phyloP scores from a whole-genome alignment of 2,888 invertebrate genomes.

The Amiota mariae region DNA sequence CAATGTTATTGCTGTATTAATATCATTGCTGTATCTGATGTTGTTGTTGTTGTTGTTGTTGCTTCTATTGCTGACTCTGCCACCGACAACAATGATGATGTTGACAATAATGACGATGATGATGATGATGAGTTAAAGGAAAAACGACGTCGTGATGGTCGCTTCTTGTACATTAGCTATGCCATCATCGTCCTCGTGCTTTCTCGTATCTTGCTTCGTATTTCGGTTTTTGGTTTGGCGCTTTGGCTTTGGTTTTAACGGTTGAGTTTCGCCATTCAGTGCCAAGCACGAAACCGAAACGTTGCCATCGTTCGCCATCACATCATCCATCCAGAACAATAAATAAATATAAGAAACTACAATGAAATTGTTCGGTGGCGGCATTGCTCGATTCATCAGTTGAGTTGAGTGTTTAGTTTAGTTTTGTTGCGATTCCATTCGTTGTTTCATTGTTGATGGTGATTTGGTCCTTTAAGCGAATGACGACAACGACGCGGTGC shows the following conservation, averaged over 20 bases:
- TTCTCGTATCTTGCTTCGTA: conserved; percentile 38
- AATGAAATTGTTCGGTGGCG: conserved; percentile 30
- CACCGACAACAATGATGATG: conserved; percentile 30
- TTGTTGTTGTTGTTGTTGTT: conserved; percentile 31
- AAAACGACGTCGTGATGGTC: conserved; percentile 42
- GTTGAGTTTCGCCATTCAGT: conserved; percentile 51
- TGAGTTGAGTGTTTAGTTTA: background rate
- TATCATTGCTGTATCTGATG: conserved; percentile 3
- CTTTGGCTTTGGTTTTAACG: conserved; percentile 45
- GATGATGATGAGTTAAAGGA: conserved; percentile 38
- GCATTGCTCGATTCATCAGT: conserved; percentile 39
- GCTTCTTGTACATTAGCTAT: conserved; percentile 55
- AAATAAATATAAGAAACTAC: too few species aligned
- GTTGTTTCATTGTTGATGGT: conserved; percentile 25
- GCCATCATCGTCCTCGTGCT: conserved; percentile 62
- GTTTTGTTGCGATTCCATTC: background rate
- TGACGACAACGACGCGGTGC: conserved; percentile 26
- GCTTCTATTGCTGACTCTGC: conserved; percentile 29
- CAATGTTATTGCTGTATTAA: conserved; percentile 26
- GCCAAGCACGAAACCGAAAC: conserved; percentile 56
- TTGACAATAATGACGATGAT: conserved; percentile 26
- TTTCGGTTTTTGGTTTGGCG: conserved; percentile 39
- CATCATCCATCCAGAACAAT: background rate
- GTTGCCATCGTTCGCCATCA: conserved; percentile 42
- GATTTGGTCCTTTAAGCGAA: conserved; percentile 42